Conservation (phyloP, 2,888 invertebrate species). For the Phrixothrix hirtus region DNA sequence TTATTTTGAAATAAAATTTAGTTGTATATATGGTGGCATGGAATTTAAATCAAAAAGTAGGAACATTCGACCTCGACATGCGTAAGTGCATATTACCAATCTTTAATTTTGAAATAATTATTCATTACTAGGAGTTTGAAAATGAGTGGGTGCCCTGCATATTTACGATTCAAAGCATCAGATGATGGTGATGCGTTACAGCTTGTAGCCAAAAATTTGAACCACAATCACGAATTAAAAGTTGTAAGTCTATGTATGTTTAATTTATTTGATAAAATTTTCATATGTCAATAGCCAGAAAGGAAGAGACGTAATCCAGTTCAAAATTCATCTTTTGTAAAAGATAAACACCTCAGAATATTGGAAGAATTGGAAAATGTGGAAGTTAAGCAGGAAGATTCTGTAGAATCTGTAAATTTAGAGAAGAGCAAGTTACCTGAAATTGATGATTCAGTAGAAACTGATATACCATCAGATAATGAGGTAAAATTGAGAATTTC, state of each 20-base stretch:
- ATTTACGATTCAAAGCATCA: conserved; percentile 27
- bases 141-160: conserved; percentile 24
- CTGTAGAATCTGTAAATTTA: too few species aligned
- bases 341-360: not conserved
- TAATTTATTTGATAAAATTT: not conserved
- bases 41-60: conserved; percentile 29
- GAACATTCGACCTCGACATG: conserved; percentile 12
- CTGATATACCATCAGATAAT: too few species aligned
- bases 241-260: conserved; percentile 13
- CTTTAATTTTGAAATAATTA: too few species aligned
- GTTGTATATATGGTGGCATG: conserved; percentile 34
- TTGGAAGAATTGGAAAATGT: not conserved
- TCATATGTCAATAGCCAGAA: not conserved
- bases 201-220: conserved; percentile 29
- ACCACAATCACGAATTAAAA: conserved; percentile 28
- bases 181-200: conserved; percentile 25
- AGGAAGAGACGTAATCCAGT: not conserved
- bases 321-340: not conserved
- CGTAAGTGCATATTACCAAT: too few species aligned
- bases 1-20: conserved; percentile 37
- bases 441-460: too few species aligned
- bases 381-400: not conserved
- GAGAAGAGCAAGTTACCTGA: too few species aligned
- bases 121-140: conserved; percentile 19
- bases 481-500: too few species aligned